These are phyloP conservation scores for Rousettus leschenaultii DNA, from an alignment of 2,113 vertebrate species.

Conservation along the genomic window DNA sequence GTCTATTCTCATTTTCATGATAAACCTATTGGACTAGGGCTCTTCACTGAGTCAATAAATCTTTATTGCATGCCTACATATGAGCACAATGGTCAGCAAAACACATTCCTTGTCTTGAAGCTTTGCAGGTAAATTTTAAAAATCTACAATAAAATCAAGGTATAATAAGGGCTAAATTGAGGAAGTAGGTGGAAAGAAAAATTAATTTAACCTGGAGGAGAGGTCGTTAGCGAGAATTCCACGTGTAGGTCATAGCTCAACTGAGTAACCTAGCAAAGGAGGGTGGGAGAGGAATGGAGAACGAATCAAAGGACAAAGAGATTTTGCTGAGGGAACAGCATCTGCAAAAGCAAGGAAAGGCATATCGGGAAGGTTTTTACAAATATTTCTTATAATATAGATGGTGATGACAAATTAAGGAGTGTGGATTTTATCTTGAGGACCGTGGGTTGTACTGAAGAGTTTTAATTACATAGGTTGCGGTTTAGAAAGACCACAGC, in stretches of 20 bases:
- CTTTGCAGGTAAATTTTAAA: background rate
- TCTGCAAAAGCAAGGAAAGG: background rate
- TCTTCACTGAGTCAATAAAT: slow-evolving; percentile 17
- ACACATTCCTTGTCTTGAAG: slow-evolving; percentile 1
- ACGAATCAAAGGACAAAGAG: background rate
- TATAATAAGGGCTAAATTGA: background rate
- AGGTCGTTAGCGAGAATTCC: background rate
- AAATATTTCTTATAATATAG: background rate
- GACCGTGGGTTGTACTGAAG: background rate
- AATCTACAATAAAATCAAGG: background rate
- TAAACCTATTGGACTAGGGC: slow-evolving; percentile 5
- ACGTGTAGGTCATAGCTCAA: background rate
- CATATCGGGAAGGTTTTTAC: background rate
- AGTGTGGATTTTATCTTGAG: background rate
- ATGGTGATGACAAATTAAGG: background rate
- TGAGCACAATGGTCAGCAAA: slow-evolving; percentile 16
- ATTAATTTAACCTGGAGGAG: background rate
- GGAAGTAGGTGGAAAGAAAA: background rate
- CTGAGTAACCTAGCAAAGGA: background rate
- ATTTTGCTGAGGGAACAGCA: background rate
- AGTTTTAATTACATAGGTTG: background rate
- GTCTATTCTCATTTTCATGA: slow-evolving; percentile 27
- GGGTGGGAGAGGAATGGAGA: background rate
- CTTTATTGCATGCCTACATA: background rate
- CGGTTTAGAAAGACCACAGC: background rate